Evolutionary conservation across 2,113 vertebrate genomes (phyloP).

Genomic region (Forbesichthys papilliferus): DNA sequence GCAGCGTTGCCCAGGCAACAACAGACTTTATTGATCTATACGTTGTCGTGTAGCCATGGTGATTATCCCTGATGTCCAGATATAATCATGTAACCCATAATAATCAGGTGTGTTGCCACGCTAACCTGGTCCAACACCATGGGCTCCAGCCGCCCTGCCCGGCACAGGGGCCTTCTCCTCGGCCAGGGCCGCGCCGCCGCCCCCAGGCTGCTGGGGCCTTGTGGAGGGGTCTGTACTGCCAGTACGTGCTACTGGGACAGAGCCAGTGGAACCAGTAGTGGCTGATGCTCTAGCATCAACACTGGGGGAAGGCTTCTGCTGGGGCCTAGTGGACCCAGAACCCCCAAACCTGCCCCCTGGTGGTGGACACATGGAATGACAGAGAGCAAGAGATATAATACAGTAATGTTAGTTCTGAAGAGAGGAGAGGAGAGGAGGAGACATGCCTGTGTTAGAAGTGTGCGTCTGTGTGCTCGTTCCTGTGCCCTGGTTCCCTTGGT

Average conservation of each 20-base stretch:
- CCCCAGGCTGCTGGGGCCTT: constrained; percentile 9
- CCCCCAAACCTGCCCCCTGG: constrained; percentile 12
- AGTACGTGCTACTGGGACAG: no score
- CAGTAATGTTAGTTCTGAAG: no score
- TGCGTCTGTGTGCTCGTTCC: background rate
- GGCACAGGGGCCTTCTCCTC: constrained; percentile 1
- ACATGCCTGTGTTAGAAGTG: background rate
- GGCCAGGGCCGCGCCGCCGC: background rate
- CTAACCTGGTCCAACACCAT: no score
- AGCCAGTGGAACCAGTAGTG: background rate
- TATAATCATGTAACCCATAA: no score
- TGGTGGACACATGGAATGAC: background rate
- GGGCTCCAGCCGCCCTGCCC: background rate
- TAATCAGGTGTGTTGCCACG: no score
- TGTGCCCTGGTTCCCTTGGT: background rate
- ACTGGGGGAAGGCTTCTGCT: constrained; percentile 11
- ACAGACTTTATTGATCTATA: no score
- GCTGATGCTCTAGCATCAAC: background rate
- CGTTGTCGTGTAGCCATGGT: no score
- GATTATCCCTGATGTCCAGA: no score
- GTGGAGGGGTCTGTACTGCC: background rate
- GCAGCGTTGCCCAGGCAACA: no score
- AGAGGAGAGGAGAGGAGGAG: no score
- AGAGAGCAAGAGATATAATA: background rate
- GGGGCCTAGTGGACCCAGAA: constrained; percentile 21